These are phyloP conservation scores for Meandrina meandrites DNA, from an alignment of 92 coral and sea anemone genomes.

Conservation along the genomic window DNA sequence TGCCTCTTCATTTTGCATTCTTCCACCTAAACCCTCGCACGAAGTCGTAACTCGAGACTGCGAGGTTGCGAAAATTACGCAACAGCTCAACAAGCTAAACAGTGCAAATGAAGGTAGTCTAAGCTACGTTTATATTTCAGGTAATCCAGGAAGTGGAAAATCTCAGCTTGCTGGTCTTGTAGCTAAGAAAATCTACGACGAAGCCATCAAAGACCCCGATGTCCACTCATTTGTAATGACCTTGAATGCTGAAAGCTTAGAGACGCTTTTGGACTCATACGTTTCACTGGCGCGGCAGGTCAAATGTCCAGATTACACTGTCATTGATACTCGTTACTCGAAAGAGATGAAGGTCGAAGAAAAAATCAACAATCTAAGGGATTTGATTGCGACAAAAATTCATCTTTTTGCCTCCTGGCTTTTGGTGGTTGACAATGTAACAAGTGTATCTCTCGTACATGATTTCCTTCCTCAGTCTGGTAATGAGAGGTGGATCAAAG, in stretches of 20 bases:
- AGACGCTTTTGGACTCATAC: background rate
- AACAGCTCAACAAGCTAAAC: background rate
- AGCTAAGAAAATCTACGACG: background rate
- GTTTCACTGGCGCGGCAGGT: background rate
- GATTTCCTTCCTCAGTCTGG: background rate
- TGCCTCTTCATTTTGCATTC: background rate
- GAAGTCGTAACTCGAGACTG: background rate
- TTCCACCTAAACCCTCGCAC: background rate
- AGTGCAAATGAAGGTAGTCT: background rate
- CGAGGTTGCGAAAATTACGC: background rate
- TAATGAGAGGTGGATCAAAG: background rate
- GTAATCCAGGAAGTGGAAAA: background rate
- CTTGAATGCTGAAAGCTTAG: background rate
- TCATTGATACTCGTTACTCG: background rate
- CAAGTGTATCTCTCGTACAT: background rate
- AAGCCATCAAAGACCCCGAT: background rate
- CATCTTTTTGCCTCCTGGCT: background rate
- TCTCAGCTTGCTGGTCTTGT: background rate
- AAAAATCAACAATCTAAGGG: background rate
- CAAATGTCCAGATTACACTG: background rate
- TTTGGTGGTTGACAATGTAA: background rate
- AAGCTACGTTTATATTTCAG: background rate
- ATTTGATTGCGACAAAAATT: background rate
- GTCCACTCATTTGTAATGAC: background rate
- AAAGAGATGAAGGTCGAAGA: background rate